These are phyloP conservation scores for Uropetala carovei DNA, from an alignment of 2,888 invertebrate genomes.

Conservation along the genomic window DNA sequence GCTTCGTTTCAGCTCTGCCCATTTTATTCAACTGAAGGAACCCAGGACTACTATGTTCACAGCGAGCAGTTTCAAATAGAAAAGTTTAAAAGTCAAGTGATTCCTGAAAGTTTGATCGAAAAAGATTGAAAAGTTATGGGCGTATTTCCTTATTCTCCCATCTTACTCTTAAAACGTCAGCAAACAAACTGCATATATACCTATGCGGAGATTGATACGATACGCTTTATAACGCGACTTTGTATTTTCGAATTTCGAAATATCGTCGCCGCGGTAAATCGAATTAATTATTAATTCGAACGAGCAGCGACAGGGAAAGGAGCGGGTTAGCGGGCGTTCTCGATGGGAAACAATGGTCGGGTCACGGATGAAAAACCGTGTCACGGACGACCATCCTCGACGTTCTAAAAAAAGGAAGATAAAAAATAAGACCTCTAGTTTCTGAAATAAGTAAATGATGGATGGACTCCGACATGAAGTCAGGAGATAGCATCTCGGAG, in stretches of 20 bases:
- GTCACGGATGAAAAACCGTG: slow-evolving; percentile 56
- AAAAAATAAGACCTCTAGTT: neutral
- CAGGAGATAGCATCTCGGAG: neutral
- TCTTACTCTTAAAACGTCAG: neutral
- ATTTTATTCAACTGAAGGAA: too few relatives aligned
- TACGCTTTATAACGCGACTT: neutral
- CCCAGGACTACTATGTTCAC: too few relatives aligned
- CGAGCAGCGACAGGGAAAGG: neutral
- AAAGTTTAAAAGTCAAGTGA: too few relatives aligned
- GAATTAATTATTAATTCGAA: neutral
- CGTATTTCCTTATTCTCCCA: too few relatives aligned
- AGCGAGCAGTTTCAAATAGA: too few relatives aligned
- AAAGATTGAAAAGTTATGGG: neutral
- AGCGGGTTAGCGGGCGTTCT: slow-evolving; percentile 2
- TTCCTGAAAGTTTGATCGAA: too few relatives aligned
- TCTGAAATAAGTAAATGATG: too few relatives aligned
- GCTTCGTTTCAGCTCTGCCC: too few relatives aligned
- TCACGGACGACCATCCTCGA: slow-evolving; percentile 2
- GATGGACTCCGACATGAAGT: neutral
- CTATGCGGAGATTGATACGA: too few relatives aligned
- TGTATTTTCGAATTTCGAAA: neutral
- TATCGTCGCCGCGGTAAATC: neutral
- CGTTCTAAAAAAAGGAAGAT: neutral
- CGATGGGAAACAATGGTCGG: slow-evolving; percentile 39
- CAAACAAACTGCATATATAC: neutral